phyloP scores from a whole-genome alignment of 1,140 invertebrate species.

The Diabrotica virgifera region DNA sequence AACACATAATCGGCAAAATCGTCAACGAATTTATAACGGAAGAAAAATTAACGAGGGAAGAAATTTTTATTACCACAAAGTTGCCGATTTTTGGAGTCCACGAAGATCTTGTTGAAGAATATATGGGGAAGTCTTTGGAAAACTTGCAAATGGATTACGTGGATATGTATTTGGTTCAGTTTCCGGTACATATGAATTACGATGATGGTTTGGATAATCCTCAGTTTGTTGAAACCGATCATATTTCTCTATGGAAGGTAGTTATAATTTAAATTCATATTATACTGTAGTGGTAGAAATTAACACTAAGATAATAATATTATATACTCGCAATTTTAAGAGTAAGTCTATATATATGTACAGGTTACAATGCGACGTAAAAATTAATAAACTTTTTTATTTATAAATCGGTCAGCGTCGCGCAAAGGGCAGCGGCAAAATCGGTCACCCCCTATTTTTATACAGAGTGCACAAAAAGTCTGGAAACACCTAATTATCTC shows the following conservation, averaged over 20 bases:
- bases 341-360: too few relatives aligned
- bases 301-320: too few relatives aligned
- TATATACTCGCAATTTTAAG: too few relatives aligned
- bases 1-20: slow-evolving; percentile 70
- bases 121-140: slow-evolving; percentile 65
- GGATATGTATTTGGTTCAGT: slow-evolving; percentile 80
- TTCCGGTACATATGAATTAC: slow-evolving; percentile 65
- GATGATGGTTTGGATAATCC: slow-evolving; percentile 38
- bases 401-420: too few relatives aligned
- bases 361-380: too few relatives aligned
- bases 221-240: slow-evolving; percentile 50
- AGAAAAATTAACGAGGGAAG: slow-evolving; percentile 67
- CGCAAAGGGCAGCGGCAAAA: too few relatives aligned
- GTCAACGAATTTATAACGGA: slow-evolving; percentile 69
- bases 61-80: slow-evolving; percentile 81
- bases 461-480: too few relatives aligned
- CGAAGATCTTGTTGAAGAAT: slow-evolving; percentile 50
- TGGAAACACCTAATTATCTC: too few relatives aligned
- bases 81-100: slow-evolving; percentile 54
- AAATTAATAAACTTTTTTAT: too few relatives aligned
- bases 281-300: too few relatives aligned
- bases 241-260: slow-evolving; percentile 70
- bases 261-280: too few relatives aligned
- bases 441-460: too few relatives aligned
- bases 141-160: slow-evolving; percentile 73